Conservation (phyloP, 2,797 vertebrate species). For the Darevskia nairensis region DNA sequence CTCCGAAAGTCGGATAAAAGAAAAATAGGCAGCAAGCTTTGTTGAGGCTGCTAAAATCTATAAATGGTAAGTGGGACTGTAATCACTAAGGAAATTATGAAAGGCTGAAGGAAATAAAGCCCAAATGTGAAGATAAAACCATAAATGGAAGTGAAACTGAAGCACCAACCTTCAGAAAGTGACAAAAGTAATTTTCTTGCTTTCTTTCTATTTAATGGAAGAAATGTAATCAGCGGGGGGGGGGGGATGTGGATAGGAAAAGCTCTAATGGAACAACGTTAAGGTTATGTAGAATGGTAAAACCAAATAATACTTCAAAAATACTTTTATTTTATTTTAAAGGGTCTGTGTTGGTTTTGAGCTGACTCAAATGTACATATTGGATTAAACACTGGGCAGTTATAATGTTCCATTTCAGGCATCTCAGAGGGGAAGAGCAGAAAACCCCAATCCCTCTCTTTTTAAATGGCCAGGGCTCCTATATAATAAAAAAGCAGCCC, state of each 20-base stretch:
- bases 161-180: slow-evolving; percentile 46
- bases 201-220: neutral
- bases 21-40: slow-evolving; percentile 20
- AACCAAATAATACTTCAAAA: neutral
- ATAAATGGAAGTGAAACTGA: slow-evolving; percentile 53
- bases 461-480: neutral
- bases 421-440: neutral
- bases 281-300: neutral
- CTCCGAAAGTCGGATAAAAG: slow-evolving; percentile 46
- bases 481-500: neutral
- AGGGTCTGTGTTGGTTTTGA: neutral
- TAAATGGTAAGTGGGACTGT: slow-evolving; percentile 17
- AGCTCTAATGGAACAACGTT: neutral
- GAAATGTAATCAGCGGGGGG: slow-evolving; percentile 10
- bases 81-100: slow-evolving; percentile 48
- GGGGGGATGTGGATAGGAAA: slow-evolving; percentile 50
- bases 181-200: slow-evolving; percentile 38
- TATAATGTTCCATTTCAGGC: neutral
- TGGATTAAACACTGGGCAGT: neutral
- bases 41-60: slow-evolving; percentile 48
- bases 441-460: neutral
- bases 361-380: neutral
- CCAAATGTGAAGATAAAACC: slow-evolving; percentile 50
- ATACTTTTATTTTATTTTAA: neutral
- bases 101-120: slow-evolving; percentile 49